Base-by-base conservation (phyloP, 2,888 invertebrate genomes). In the Scaptodrosophila latifasciaeformis region DNA sequence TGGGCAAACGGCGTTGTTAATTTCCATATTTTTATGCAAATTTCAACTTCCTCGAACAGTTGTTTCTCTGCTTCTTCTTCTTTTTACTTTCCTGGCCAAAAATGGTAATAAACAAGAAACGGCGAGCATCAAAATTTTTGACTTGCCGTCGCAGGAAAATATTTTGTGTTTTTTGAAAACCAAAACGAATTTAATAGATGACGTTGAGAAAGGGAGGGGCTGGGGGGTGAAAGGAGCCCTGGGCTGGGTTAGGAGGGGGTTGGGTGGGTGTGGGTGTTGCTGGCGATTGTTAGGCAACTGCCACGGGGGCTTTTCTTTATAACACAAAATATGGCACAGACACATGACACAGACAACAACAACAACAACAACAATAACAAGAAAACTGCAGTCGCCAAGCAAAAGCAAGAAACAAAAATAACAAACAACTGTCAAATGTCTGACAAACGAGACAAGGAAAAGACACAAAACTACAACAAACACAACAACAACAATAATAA, bases 11-110 rank as follows among this genome's bases (percentile, higher is more conserved):
- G 74, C 81, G 74, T 80, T 81, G 82, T 80, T 80, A 81, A 82
- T 78, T 81, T 70, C 81, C 81, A 81, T 81, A 71, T 81, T 78
- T 81, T 74, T 69, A 81, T 81, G 82, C 82, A 81, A 81, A 81
- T 81, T 74, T 80, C 59, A 59, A 82, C 81, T 81, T 81, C 81
- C 81, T 81, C 67, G 63, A 77, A 62, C 19, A 40, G 21, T 40
- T 40, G 13, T 40, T 21, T 10, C 24, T 24, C 24, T 24, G 24
- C 24, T n/a, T n/a, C n/a, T n/a, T n/a, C 10, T n/a, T 30, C 13
- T 34, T n/a, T 1, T 1, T 12, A 34, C 15, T 6, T 35, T 17
- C 61, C 59, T 66, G 57, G 56, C 55, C 52, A 54, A 43, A 37
- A 43, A 17, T 37, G 24, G 21, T 21, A 13, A n/a, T 24, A 9